These are phyloP conservation scores for Rallus limicola DNA, from an alignment of 2,113 vertebrate species.

Conservation along the genomic window DNA sequence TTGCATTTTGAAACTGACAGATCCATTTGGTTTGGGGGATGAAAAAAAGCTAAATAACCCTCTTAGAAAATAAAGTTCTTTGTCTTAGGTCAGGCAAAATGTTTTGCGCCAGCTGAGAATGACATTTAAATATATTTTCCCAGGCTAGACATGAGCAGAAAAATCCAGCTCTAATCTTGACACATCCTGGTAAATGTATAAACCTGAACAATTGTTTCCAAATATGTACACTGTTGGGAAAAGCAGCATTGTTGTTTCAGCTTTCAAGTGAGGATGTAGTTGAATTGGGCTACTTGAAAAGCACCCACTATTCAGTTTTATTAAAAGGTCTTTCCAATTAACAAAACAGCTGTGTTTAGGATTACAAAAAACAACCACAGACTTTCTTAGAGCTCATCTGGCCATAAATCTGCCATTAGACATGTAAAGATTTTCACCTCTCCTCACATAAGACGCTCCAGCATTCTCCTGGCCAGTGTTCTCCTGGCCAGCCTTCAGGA, in stretches of 20 bases:
- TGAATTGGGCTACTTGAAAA: constrained; percentile 42
- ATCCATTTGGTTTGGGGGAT: not conserved
- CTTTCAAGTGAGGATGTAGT: constrained; percentile 17
- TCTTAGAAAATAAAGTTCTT: constrained; percentile 37
- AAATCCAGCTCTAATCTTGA: constrained; percentile 32
- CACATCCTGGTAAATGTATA: constrained; percentile 23
- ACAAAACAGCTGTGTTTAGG: constrained; percentile 58
- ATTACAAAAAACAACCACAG: constrained; percentile 48
- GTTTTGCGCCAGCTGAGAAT: constrained; percentile 20
- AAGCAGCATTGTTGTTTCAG: constrained; percentile 11
- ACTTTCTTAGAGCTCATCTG: constrained; percentile 47
- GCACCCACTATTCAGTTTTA: constrained; percentile 5
- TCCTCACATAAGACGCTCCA: constrained; percentile 19
- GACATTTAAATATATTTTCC: constrained; percentile 61
- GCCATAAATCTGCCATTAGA: constrained; percentile 55
- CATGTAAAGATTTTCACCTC: constrained; percentile 53
- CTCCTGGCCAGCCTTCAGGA: constrained; percentile 44
- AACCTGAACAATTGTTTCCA: constrained; percentile 34
- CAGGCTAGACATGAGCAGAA: not conserved
- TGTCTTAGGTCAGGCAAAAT: constrained; percentile 51
- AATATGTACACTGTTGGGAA: not conserved
- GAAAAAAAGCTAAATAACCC: constrained; percentile 48
- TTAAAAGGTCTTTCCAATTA: constrained; percentile 43
- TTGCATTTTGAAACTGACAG: constrained; percentile 54
- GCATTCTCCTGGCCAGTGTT: constrained; percentile 42